Evolutionary conservation across 2,888 invertebrate species (phyloP), one percentile per base, ranked within the genome.

Genomic region (Molanna angustata): DNA sequence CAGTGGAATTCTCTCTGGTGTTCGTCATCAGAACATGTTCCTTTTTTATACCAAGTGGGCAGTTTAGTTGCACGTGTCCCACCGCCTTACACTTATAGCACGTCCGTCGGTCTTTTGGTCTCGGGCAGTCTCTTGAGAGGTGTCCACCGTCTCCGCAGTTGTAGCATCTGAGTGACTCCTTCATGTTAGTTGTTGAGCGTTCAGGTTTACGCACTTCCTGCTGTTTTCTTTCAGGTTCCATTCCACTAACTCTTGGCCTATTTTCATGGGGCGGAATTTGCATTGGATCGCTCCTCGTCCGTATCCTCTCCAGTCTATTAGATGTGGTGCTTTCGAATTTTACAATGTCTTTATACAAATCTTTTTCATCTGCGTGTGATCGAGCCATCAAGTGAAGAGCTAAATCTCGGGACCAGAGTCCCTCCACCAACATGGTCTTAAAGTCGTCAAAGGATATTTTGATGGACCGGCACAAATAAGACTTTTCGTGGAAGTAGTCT

Each of bases 351-450:
- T n/a, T 35, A 35, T 13, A 35, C 4, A 35, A 13, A 13, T 35
- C 35, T 11, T 35, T 14, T n/a, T 35, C 35, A 35, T 35, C 35
- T 4, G 4, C 7, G 35, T 35, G 35, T 4, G 13, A 14, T 35
- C 35, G 35, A 35, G 35, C 35, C 4, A 35, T 11, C 13, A 35
- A 14, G 35, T 35, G 35, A n/a, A 35, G 35, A n/a, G 35, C 35
- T 14, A 35, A 14, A 4, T 35, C 35, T 14, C 14, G 9, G 6
- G 27, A 27, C 27, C 27, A 27, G 6, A 27, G 27, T 6, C 27
- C 27, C 27, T 27, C 27, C 7, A 35, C 14, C 4, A 35, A 14
- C 13, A 35, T 11, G 13, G 35, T 4, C 13, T 35, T 35, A n/a
- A 35, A 35, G 35, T 35, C 35, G 13, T 35, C 35, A 11, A 35